Base-by-base conservation (phyloP, 2,888 invertebrate genomes). In the Trileptium ribeirensis region DNA sequence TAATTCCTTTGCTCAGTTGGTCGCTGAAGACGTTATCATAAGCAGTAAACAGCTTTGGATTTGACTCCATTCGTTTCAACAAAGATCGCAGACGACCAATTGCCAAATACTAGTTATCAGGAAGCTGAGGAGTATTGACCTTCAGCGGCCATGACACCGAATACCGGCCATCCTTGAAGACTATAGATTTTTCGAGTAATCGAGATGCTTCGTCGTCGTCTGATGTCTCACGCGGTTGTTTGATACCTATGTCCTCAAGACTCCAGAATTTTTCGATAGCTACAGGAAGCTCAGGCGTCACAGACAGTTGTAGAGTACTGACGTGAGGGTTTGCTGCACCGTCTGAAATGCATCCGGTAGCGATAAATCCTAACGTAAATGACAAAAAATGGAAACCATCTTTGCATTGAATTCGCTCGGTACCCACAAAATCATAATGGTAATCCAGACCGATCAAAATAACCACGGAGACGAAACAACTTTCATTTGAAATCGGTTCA, bases 11-110 rank as follows among this genome's bases (percentile, higher is more conserved):
- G 0, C 78, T 31, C 36, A 70, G 67, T 40, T 82, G 80, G 2
- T 82, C 81, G 0, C 15, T 19, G 67, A 83, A 74, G 51, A 82
- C 51, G 8, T 70, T 31, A 34, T 80, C 36, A 38, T 83, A 83
- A 36, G 81, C 78, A 24, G 24, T 3, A 19, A 83, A 79, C 15
- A 70, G 33, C 1, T 37, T 70, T 2, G 80, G 75, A 19, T 78
- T 31, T 15, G 67, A 8, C 2, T 39, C 8, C 3, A 78, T 64
- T 3, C 67, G 67, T 78, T 34, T 67, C 29, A 67, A 29, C 2
- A 31, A 2, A 3, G 79, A 78, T 29, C 8, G 3, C 29, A 67
- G 64, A 3, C 79, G 79, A 29, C 79, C 51, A 2, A 67, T 31
- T 64, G 70, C 67, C 15, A 70, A n/a, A 3, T 15, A 31, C 31